Evolutionary conservation across 1,140 invertebrate genomes (phyloP).

Genomic region (Leptopilina boulardi): DNA sequence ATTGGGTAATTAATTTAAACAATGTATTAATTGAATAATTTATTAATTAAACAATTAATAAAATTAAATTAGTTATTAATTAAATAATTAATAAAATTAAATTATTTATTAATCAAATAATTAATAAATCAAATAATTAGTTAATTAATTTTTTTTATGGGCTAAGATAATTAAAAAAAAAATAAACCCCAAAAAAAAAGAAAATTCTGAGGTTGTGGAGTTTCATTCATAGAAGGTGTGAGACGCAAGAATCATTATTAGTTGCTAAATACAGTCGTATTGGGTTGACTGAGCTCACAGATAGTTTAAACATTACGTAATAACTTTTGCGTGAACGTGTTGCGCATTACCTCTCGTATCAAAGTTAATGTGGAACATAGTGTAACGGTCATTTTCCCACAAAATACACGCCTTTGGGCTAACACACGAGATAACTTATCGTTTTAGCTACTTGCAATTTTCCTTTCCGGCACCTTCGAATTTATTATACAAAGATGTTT

Average conservation of each 20-base stretch:
- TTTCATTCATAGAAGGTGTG: background rate
- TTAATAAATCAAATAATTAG: too few relatives aligned
- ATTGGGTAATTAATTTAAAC: too few relatives aligned
- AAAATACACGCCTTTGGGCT: conserved; percentile 33
- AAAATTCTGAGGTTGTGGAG: background rate
- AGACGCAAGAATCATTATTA: conserved; percentile 13
- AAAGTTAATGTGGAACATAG: conserved; percentile 59
- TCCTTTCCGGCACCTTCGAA: conserved; percentile 8
- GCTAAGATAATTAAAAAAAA: background rate
- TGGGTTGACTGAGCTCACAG: conserved; percentile 34
- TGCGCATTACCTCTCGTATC: conserved; percentile 64
- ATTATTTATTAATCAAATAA: background rate
- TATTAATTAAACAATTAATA: background rate
- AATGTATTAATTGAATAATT: background rate
- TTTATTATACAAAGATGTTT: background rate
- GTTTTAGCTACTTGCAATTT: background rate
- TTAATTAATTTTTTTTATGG: too few relatives aligned
- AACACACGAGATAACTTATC: background rate
- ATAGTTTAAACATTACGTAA: conserved; percentile 60
- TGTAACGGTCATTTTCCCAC: conserved; percentile 65
- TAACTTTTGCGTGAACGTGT: conserved; percentile 60
- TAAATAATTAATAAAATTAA: background rate
- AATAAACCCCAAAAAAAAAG: background rate
- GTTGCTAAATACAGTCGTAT: conserved; percentile 1
- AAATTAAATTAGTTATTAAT: background rate